Conservation (phyloP, 2,888 invertebrate genomes). For the Cantharis nigra region DNA sequence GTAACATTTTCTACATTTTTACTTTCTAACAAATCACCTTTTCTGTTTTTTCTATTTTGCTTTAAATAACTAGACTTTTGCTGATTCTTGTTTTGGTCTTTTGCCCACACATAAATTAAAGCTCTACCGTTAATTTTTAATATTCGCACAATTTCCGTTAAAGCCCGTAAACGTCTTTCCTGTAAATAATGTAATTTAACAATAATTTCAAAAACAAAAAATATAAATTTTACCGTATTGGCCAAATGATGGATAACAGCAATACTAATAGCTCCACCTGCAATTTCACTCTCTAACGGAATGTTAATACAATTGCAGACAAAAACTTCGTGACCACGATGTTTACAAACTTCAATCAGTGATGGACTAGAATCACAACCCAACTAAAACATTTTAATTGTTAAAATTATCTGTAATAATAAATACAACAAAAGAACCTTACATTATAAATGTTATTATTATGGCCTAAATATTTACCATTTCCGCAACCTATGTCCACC, state of each 20-base stretch:
- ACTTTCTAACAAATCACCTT: constrained; percentile 39
- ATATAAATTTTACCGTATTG: constrained; percentile 62
- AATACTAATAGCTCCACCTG: constrained; percentile 89
- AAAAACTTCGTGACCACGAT: constrained; percentile 69
- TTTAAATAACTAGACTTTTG: constrained; percentile 73
- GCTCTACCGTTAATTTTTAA: constrained; percentile 75
- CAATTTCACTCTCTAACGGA: constrained; percentile 67
- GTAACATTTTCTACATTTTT: constrained; percentile 39
- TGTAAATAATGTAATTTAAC: constrained; percentile 44
- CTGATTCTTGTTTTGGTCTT: constrained; percentile 75
- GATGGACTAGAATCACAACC: constrained; percentile 82
- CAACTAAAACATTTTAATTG: constrained; percentile 61
- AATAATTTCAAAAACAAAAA: not conserved
- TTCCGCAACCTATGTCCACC: constrained; percentile 95
- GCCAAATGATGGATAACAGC: constrained; percentile 97
- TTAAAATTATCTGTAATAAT: not conserved
- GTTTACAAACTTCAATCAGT: constrained; percentile 66
- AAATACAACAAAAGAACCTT: constrained; percentile 31
- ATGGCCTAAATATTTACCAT: constrained; percentile 90
- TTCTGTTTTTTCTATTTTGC: constrained; percentile 61
- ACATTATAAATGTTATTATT: constrained; percentile 67
- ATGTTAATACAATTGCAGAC: constrained; percentile 77
- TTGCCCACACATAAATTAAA: constrained; percentile 96
- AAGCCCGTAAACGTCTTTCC: constrained; percentile 74
- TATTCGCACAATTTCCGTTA: constrained; percentile 76